Conservation (phyloP, 2,888 invertebrate genomes). For the Hartigia nigra region DNA sequence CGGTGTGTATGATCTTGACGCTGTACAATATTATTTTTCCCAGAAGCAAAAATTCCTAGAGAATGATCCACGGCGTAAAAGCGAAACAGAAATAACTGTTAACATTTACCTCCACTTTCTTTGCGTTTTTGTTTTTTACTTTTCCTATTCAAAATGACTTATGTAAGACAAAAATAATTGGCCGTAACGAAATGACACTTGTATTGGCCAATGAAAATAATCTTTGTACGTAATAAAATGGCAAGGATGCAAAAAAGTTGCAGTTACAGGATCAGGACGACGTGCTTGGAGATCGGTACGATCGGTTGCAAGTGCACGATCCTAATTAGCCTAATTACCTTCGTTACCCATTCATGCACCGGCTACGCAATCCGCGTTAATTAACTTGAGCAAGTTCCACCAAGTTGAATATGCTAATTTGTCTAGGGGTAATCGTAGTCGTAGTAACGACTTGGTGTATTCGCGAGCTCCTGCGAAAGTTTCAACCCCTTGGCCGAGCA, state of each 20-base stretch:
- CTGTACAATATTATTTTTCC: background rate
- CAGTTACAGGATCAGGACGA: background rate
- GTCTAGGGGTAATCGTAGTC: background rate
- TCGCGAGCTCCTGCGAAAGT: background rate
- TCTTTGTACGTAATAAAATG: background rate
- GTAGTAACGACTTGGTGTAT: background rate
- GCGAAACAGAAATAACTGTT: background rate
- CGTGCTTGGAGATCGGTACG: background rate
- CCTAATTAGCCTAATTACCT: constrained; percentile 27
- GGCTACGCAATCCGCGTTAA: constrained; percentile 25
- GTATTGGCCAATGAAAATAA: background rate
- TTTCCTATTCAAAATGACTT: background rate
- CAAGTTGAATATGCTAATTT: constrained; percentile 11
- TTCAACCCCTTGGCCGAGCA: background rate
- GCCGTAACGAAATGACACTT: background rate
- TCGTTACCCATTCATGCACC: constrained; percentile 9
- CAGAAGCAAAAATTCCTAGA: background rate
- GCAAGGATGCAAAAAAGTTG: background rate
- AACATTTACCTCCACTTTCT: background rate
- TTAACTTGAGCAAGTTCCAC: constrained; percentile 34
- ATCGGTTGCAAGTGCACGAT: constrained; percentile 4
- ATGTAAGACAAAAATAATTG: background rate
- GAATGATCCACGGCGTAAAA: background rate
- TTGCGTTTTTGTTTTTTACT: background rate
- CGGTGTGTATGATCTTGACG: background rate